Percentiles rank a stretch among this genome's conserved stretches.
phyloP scores from a whole-genome alignment of 2,888 invertebrate species.

The Polia nebulosa region DNA sequence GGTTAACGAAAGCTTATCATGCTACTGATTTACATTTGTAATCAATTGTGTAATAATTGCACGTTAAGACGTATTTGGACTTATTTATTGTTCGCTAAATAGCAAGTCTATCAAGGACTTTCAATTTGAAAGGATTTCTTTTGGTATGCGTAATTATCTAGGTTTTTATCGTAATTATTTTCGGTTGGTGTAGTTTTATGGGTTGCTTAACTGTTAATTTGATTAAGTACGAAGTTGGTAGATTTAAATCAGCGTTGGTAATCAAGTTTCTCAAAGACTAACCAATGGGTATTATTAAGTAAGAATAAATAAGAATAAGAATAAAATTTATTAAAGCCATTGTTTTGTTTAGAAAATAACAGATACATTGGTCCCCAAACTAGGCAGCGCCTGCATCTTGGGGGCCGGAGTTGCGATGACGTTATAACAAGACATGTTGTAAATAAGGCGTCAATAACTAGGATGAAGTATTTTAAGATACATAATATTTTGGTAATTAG shows the following conservation, averaged over 20 bases:
- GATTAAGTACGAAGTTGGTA: background rate
- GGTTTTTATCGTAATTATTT: slow-evolving; percentile 34
- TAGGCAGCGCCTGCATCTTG: too few species aligned
- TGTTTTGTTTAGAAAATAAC: too few species aligned
- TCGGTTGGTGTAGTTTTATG: background rate
- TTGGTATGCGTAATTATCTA: slow-evolving; percentile 18
- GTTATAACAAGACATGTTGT: too few species aligned
- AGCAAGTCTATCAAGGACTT: slow-evolving; percentile 52
- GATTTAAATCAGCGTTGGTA: background rate
- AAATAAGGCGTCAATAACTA: too few species aligned
- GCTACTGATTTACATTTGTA: slow-evolving; percentile 59
- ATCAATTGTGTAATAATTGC: slow-evolving; percentile 64
- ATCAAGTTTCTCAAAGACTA: too few species aligned
- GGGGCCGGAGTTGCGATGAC: too few species aligned
- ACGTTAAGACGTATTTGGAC: slow-evolving; percentile 49
- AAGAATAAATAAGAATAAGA: too few species aligned
- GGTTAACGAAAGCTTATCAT: slow-evolving; percentile 71
- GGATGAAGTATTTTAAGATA: too few species aligned
- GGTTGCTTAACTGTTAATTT: background rate
- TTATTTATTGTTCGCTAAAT: slow-evolving; percentile 53
- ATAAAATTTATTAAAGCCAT: too few species aligned
- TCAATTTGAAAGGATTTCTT: slow-evolving; percentile 34
- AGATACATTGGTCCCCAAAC: too few species aligned
- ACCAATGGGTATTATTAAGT: too few species aligned
- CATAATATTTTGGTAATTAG: too few species aligned